Base-by-base conservation (phyloP, 2,797 vertebrate genomes). In the Karalla daura region DNA sequence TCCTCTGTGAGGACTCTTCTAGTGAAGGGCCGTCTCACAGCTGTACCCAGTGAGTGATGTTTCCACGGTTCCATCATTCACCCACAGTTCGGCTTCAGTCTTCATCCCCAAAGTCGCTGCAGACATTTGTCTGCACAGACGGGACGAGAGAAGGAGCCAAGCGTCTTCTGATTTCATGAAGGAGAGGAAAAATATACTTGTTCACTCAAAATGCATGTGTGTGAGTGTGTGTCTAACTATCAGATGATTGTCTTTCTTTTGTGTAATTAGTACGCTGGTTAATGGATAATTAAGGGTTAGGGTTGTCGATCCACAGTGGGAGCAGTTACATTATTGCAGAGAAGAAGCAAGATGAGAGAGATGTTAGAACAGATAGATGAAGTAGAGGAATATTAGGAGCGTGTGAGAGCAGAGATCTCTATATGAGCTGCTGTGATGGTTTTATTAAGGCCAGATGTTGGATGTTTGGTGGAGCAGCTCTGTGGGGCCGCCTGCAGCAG, bases 61-160 rank as follows among this genome's bases (percentile, higher is more conserved):
- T 46, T 27, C 13, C 36, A 8, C 37, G 12, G 4, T 63, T 56
- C 51, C 37, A 62, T 37, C 35, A 44, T 7, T 71, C 74, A 63
- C 54, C 65, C 61, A 66, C 46, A 45, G 20, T 76, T 78, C 56
- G 70, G 78, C 73, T n/a, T n/a, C 69, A 75, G 79, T 35, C 64
- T 65, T 63, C 65, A 44, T 14, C 28, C 70, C 53, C 46, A 72
- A 47, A 87, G 68, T 71, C 74, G 55, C 67, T 63, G 15, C 65
- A 80, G 63, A 85, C 71, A 65, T 83, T 81, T 76, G 62, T 74
- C 75, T 82, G 74, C 70, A 81, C 67, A 71, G 64, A 32, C 72
- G 55, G 78, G 69, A 77, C 70, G 64, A 68, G 40, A 68, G 21
- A 74, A 39, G 20, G n/a, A 70, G 56, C 63, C 70, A 76, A 74